Evolutionary conservation across 1,140 invertebrate genomes (phyloP).

Genomic region (Plectus sambesii): DNA sequence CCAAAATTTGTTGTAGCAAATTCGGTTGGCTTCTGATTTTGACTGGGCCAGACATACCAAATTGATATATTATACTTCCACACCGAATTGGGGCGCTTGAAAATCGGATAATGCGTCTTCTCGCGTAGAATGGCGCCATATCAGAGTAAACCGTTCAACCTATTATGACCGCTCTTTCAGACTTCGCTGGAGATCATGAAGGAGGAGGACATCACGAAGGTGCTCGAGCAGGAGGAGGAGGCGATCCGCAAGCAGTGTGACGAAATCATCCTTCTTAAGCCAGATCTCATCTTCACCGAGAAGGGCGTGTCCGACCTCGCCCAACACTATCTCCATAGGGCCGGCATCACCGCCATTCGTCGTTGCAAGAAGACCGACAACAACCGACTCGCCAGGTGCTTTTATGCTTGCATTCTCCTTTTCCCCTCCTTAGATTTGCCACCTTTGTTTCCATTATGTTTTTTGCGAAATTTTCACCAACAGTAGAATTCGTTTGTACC

Average conservation of each 20-base stretch:
- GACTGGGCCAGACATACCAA: too few relatives aligned
- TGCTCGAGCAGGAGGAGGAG: slow-evolving; percentile 75
- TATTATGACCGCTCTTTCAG: slow-evolving; percentile 50
- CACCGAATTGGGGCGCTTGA: too few relatives aligned
- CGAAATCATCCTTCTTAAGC: slow-evolving; percentile 85
- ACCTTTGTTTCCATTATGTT: slow-evolving; percentile 5
- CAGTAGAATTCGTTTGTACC: too few relatives aligned
- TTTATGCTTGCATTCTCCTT: neutral
- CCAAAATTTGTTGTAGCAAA: slow-evolving; percentile 14
- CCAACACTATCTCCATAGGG: slow-evolving; percentile 57
- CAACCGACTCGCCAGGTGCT: slow-evolving; percentile 69
- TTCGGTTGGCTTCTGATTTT: slow-evolving; percentile 17
- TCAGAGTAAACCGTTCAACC: too few relatives aligned
- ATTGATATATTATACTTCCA: too few relatives aligned
- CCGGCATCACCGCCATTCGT: slow-evolving; percentile 82
- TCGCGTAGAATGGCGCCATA: too few relatives aligned
- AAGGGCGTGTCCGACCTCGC: slow-evolving; percentile 83
- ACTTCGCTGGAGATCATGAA: slow-evolving; percentile 92
- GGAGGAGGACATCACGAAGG: slow-evolving; percentile 84
- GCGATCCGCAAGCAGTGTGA: slow-evolving; percentile 80
- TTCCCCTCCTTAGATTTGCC: neutral
- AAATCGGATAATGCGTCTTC: too few relatives aligned
- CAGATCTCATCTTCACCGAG: slow-evolving; percentile 92
- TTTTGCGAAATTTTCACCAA: slow-evolving; percentile 1
- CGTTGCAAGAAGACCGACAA: slow-evolving; percentile 90